Conservation (phyloP, 2,797 vertebrate genomes). For the Malacoctenus gilli region DNA sequence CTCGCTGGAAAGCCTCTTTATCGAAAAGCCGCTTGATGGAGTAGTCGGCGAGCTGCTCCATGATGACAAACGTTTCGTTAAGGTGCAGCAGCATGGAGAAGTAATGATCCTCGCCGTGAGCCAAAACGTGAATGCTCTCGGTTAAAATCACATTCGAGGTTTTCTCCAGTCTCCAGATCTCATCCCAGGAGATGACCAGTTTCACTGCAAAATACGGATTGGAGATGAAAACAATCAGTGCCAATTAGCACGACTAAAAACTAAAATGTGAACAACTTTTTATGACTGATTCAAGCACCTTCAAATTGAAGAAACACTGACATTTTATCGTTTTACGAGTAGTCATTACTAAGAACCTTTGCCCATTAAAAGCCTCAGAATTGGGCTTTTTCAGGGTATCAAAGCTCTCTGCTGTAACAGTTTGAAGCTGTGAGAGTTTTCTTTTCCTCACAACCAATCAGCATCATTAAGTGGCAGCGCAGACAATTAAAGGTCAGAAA, state of each 20-base stretch:
- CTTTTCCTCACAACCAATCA: constrained; percentile 14
- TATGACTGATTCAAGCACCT: background rate
- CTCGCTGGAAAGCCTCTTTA: constrained; percentile 91
- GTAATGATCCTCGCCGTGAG: constrained; percentile 90
- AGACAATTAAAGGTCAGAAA: too few species aligned
- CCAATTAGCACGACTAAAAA: background rate
- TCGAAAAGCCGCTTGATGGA: constrained; percentile 93
- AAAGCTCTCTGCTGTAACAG: constrained; percentile 9
- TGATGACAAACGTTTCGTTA: constrained; percentile 92
- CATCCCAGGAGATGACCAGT: constrained; percentile 94
- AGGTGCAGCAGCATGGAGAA: constrained; percentile 98
- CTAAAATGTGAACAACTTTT: background rate
- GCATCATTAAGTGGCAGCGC: constrained; percentile 12
- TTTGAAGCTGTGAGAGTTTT: constrained; percentile 2
- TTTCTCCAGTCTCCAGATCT: constrained; percentile 93
- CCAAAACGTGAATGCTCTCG: constrained; percentile 92
- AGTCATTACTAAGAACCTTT: constrained; percentile 19
- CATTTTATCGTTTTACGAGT: constrained; percentile 17
- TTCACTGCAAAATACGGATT: constrained; percentile 83
- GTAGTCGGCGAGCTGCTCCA: constrained; percentile 96
- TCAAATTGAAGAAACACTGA: constrained; percentile 1
- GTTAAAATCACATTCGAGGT: constrained; percentile 92
- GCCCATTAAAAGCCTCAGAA: constrained; percentile 5
- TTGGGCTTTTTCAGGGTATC: too few species aligned
- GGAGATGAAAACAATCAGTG: constrained; percentile 7